phyloP scores from a whole-genome alignment of 2,113 vertebrate species.

The Calyptomena viridis region DNA sequence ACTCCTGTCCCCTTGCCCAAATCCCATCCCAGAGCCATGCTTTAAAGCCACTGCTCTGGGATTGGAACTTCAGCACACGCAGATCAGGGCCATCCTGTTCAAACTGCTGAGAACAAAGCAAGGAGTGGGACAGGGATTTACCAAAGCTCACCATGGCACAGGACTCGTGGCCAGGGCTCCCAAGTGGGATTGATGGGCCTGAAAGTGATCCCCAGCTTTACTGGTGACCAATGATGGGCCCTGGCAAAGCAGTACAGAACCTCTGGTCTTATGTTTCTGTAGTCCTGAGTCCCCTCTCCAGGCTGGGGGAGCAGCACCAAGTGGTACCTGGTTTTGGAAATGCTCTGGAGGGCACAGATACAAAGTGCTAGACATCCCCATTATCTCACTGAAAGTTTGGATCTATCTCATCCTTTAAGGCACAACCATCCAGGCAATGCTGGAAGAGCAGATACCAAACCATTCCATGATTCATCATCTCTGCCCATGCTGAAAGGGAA shows the following conservation, averaged over 20 bases:
- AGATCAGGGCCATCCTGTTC: rapidly evolving
- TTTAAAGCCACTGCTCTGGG: neutral
- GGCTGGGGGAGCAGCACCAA: neutral
- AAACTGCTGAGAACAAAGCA: neutral
- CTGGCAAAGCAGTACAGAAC: neutral
- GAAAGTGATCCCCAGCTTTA: neutral
- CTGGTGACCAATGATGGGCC: rapidly evolving
- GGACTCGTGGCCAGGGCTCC: neutral
- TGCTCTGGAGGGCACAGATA: neutral
- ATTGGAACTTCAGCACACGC: rapidly evolving
- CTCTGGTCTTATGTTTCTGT: neutral
- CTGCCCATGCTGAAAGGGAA: neutral
- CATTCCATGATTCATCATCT: neutral
- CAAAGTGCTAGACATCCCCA: neutral
- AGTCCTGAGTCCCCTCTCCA: neutral
- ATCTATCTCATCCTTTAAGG: neutral
- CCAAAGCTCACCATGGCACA: neutral
- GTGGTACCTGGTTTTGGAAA: neutral
- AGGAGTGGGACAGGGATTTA: neutral
- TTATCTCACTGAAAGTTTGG: neutral
- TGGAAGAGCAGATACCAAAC: neutral
- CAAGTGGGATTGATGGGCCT: neutral
- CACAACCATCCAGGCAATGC: neutral
- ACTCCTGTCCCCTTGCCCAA: neutral
- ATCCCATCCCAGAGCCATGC: neutral